phyloP scores from a whole-genome alignment of 2,113 vertebrate species.

The Peromyscus maniculatus region DNA sequence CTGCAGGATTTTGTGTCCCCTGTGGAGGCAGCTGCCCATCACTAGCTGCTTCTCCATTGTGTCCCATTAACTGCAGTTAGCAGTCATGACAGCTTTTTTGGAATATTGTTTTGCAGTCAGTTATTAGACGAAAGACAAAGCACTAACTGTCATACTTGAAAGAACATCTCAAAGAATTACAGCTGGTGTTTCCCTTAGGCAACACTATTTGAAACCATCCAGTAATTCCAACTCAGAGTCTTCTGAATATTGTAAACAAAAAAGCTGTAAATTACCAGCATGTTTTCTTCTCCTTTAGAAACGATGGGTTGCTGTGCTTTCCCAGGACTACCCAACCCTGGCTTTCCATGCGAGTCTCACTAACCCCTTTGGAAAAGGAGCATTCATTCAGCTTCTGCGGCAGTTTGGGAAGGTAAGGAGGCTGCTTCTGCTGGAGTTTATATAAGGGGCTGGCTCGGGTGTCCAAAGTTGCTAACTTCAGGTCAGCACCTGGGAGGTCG shows the following conservation, averaged over 20 bases:
- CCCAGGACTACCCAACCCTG: conserved; percentile 96
- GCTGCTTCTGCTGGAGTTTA: neutral
- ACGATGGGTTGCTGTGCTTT: conserved; percentile 97
- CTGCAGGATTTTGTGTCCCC: conserved; percentile 40
- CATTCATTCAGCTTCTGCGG: conserved; percentile 97
- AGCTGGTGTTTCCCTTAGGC: conserved; percentile 14
- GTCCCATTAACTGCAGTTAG: conserved; percentile 79
- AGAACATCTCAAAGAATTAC: conserved; percentile 77
- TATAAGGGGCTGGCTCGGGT: neutral
- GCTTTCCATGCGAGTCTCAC: conserved; percentile 99
- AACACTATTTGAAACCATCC: conserved; percentile 50
- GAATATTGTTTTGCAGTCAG: conserved; percentile 78
- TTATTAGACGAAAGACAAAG: conserved; percentile 76
- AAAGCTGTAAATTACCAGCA: neutral
- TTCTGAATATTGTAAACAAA: conserved; percentile 54
- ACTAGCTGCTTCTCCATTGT: conserved; percentile 76
- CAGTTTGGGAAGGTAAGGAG: conserved; percentile 97
- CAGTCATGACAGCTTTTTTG: conserved; percentile 77
- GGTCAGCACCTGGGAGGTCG: neutral
- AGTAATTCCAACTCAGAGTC: conserved; percentile 38
- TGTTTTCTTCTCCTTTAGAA: conserved; percentile 87
- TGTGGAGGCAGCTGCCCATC: conserved; percentile 58
- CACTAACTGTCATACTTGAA: conserved; percentile 72
- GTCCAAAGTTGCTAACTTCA: neutral
- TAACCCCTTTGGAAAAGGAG: conserved; percentile 98